A percentile compares a stretch with the other conserved stretches of the same genome.
These are phyloP conservation scores for Hormiphora californensis DNA, from an alignment of 37 sponge, comb jelly and placozoan species.

Conservation along the genomic window DNA sequence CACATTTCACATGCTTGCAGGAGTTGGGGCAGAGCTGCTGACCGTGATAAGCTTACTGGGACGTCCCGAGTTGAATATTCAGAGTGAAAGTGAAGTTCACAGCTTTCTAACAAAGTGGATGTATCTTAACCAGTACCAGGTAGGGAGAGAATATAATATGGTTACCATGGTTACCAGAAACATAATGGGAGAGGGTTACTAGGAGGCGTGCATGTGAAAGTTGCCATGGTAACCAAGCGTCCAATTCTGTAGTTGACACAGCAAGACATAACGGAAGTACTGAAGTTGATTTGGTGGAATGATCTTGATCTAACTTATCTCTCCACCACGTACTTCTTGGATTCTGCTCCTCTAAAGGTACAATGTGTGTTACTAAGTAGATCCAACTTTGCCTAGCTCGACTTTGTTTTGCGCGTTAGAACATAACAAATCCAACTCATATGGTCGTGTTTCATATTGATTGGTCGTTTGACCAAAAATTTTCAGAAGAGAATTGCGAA, in stretches of 20 bases:
- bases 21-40: slow-evolving; percentile 5
- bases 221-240: background rate
- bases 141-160: too few relatives aligned
- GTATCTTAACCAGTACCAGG: background rate
- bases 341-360: too few relatives aligned
- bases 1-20: too few relatives aligned
- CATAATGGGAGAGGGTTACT: too few relatives aligned
- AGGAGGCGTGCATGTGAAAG: too few relatives aligned
- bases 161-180: too few relatives aligned
- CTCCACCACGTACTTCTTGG: background rate
- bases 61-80: background rate
- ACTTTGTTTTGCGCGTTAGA: too few relatives aligned
- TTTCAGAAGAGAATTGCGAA: too few relatives aligned
- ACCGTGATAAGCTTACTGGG: background rate
- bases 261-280: background rate
- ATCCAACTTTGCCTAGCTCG: too few relatives aligned
- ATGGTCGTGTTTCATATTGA: background rate
- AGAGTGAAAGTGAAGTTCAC: background rate
- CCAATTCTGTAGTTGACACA: background rate
- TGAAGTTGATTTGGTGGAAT: slow-evolving; percentile 14
- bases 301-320: background rate
- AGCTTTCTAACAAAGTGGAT: background rate
- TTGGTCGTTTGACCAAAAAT: too few relatives aligned
- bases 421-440: background rate
- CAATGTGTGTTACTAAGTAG: too few relatives aligned